Evolutionary conservation across 2,888 invertebrate species (phyloP).

Genomic region (Xanthia togata): DNA sequence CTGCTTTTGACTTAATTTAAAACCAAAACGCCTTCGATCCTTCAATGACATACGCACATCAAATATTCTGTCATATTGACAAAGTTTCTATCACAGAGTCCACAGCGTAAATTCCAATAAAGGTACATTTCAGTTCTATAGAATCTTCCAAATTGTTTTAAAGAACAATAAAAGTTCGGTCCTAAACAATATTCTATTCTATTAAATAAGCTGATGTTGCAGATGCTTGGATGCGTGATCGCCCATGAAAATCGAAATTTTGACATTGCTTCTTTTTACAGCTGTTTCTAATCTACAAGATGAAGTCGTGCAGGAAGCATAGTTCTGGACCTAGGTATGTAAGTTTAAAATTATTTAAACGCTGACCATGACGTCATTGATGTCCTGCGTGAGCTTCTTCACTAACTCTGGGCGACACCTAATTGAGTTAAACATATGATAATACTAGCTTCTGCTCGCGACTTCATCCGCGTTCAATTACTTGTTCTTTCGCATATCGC

Average conservation of each 20-base stretch:
- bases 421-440: too few relatives aligned
- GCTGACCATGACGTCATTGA: neutral
- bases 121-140: constrained; percentile 4
- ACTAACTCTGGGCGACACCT: neutral
- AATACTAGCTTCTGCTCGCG: too few relatives aligned
- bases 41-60: neutral
- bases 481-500: too few relatives aligned
- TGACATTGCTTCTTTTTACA: neutral
- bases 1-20: neutral
- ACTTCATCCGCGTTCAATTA: too few relatives aligned
- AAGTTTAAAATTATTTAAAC: neutral
- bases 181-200: neutral
- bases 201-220: neutral
- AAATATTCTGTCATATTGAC: neutral
- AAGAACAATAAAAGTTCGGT: neutral
- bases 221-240: neutral
- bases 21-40: too few relatives aligned
- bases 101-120: too few relatives aligned
- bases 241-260: neutral
- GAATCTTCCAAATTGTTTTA: neutral
- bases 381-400: neutral
- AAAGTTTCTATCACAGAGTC: too few relatives aligned
- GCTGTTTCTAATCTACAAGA: neutral
- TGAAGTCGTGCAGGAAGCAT: neutral
- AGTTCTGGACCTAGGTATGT: neutral